A percentile compares a stretch with the other conserved stretches of the same genome.
These are phyloP conservation scores for Himalopsyche kuldschensis DNA, from an alignment of 2,888 invertebrate species.

Conservation along the genomic window DNA sequence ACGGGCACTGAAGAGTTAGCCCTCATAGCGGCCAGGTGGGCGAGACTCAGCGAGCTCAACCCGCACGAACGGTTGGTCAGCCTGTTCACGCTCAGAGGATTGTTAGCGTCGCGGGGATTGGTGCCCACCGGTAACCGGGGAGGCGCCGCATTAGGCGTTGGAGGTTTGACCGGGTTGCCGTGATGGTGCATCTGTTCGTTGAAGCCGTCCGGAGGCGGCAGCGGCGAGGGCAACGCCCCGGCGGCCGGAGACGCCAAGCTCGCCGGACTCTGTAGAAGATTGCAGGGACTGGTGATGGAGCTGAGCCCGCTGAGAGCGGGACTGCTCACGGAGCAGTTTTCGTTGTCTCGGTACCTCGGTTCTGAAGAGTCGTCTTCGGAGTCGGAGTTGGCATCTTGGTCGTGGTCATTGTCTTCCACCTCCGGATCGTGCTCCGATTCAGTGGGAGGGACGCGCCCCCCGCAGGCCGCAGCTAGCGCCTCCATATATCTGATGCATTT, in stretches of 20 bases:
- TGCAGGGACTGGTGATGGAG: conserved; percentile 75
- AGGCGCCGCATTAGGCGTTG: conserved; percentile 47
- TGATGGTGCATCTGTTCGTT: conserved; percentile 35
- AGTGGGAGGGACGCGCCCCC: conserved; percentile 73
- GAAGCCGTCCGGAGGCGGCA: conserved; percentile 19
- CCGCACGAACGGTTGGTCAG: conserved; percentile 69
- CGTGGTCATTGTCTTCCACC: conserved; percentile 68
- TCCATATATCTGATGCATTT: conserved; percentile 96
- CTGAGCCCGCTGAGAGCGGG: conserved; percentile 57
- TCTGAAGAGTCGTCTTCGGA: conserved; percentile 51
- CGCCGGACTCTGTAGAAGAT: conserved; percentile 68
- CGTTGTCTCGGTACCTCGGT: conserved; percentile 46
- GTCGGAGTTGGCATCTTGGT: conserved; percentile 66
- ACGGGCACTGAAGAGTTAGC: conserved; percentile 13
- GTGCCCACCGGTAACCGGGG: conserved; percentile 83
- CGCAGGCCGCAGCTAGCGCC: conserved; percentile 68
- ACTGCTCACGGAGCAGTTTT: conserved; percentile 49
- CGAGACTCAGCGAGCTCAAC: conserved; percentile 26
- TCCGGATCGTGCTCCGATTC: conserved; percentile 78
- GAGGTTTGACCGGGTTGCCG: conserved; percentile 49
- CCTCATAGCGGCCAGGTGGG: conserved; percentile 29
- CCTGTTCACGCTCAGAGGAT: conserved; percentile 89
- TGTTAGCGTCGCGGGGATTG: conserved; percentile 89
- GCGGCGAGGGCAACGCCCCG: conserved; percentile 4
- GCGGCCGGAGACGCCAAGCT: conserved; percentile 43